Base-by-base conservation (phyloP, 1,140 invertebrate genomes). In the Drosophila sp. region DNA sequence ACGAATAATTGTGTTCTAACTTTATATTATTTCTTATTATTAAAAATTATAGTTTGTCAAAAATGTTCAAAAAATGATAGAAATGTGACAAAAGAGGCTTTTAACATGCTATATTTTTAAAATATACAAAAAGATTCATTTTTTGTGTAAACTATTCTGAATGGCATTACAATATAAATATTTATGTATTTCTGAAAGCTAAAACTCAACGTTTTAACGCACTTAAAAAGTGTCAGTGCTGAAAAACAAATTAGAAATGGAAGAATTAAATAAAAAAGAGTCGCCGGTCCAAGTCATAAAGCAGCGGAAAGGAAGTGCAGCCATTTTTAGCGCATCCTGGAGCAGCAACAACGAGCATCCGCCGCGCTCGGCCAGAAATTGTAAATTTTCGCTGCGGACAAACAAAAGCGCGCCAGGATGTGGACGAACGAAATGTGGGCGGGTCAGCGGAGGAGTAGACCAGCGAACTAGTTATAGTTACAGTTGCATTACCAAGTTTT, bases 311-410 rank as follows among this genome's bases (percentile, higher is more conserved):
- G 81, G 81, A 86, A 78, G 81, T 81, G 78, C 65, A 78, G 66
- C 79, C 81, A 86, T 86, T 86, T 86, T 71, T 78, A 43, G 83
- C 75, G 82, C 83, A 86, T 86, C 81, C 81, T 86, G 75, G 63
- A 43, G 61, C 50, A 43, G 29, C 65, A 65, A 63, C 72, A 57
- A 63, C 73, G 62, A 58, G 48, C 76, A 69, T 76, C 77, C 63
- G 71, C 56, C 16, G 38, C 62, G 48, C 51, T 41, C 18, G 41
- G 69, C 70, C 82, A 77, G 81, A 77, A 86, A 87, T 87, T 78
- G 81, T 86, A 87, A 78, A 81, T 82, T 86, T 80, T 76, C 78
- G 56, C 70, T 66, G 62, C 43, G 70, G 62, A 72, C 82, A 81
- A 81, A 86, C 78, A 86, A 87, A 86, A 75, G 78, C 78, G 70